phyloP scores from a whole-genome alignment of 2,888 invertebrate genomes.

The Timema podura region DNA sequence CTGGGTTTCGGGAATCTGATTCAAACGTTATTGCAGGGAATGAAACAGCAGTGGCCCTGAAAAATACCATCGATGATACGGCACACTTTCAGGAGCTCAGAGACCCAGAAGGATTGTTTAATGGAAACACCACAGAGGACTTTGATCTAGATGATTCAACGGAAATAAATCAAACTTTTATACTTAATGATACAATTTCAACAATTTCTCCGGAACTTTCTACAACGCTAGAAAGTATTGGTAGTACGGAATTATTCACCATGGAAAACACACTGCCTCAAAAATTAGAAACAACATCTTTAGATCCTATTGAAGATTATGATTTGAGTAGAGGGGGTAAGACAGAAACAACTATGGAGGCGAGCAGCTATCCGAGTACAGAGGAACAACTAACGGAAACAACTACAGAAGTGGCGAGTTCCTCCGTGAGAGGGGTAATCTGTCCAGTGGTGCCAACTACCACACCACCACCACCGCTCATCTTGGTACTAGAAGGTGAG shows the following conservation, averaged over 20 bases:
- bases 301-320: constrained; percentile 17
- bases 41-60: constrained; percentile 16
- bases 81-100: constrained; percentile 14
- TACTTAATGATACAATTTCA: too few species aligned
- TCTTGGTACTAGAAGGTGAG: constrained; percentile 84
- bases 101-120: neutral
- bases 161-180: too few species aligned
- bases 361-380: constrained; percentile 7
- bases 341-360: constrained; percentile 26
- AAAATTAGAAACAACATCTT: neutral
- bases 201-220: too few species aligned
- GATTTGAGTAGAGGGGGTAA: constrained; percentile 26
- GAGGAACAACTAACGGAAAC: constrained; percentile 19
- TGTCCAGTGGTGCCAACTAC: constrained; percentile 48
- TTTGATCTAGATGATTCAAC: too few species aligned
- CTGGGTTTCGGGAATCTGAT: constrained; percentile 8
- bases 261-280: too few species aligned
- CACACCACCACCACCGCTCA: constrained; percentile 63
- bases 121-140: too few species aligned
- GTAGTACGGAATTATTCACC: too few species aligned
- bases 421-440: constrained; percentile 36
- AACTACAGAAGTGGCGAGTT: constrained; percentile 33
- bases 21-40: constrained; percentile 26
- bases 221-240: too few species aligned
- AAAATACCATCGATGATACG: neutral